A percentile compares a stretch with the other conserved stretches of the same genome.
Evolutionary conservation across 2,888 invertebrate species (phyloP).

Genomic region (Uloborus plumipes): DNA sequence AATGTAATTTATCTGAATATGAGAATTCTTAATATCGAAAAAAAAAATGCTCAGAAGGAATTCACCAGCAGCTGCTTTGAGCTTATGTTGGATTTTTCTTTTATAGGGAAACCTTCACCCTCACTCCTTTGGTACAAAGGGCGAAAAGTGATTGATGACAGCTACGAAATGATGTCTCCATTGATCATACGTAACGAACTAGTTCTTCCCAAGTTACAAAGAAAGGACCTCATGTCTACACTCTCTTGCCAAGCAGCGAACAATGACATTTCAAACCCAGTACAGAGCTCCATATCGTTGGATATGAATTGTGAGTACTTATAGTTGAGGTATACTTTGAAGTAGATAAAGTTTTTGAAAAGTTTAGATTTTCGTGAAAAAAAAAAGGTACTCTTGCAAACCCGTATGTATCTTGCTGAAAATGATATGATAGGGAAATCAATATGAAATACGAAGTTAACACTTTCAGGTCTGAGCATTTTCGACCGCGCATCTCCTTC

Average conservation of each 20-base stretch:
- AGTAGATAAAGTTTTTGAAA: too few species aligned
- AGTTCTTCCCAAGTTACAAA: conserved; percentile 44
- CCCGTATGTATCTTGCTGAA: too few species aligned
- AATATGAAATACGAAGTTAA: too few species aligned
- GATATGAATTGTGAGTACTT: conserved; percentile 64
- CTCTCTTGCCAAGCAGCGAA: conserved; percentile 63
- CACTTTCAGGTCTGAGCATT: too few species aligned
- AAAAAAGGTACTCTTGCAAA: too few species aligned
- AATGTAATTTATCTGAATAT: too few species aligned
- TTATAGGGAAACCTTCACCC: conserved; percentile 59
- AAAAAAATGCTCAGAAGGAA: too few species aligned
- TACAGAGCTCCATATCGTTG: conserved; percentile 60
- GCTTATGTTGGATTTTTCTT: not conserved
- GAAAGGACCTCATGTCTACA: conserved; percentile 60
- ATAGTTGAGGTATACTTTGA: not conserved
- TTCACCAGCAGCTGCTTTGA: too few species aligned
- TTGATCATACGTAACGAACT: conserved; percentile 53
- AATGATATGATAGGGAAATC: too few species aligned
- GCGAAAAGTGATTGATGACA: conserved; percentile 55
- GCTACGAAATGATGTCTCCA: conserved; percentile 56
- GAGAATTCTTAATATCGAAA: too few species aligned
- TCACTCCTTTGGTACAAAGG: conserved; percentile 60
- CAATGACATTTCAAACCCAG: conserved; percentile 62
- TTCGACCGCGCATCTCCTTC: too few species aligned
- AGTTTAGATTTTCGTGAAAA: too few species aligned